Conservation (phyloP, 2,888 invertebrate species). For the Dascillus cervinus region DNA sequence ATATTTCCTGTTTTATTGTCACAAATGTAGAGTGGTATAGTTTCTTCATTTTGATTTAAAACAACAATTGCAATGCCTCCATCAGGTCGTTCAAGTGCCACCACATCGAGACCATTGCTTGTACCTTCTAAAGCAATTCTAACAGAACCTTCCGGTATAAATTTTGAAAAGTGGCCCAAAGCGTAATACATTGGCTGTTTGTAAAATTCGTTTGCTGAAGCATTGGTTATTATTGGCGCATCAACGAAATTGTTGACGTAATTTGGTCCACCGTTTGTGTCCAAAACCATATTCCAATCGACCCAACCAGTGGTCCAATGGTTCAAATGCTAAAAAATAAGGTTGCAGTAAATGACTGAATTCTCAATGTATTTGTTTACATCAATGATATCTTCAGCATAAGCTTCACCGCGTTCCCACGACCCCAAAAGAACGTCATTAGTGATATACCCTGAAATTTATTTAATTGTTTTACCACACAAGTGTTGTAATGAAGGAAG, state of each 20-base stretch:
- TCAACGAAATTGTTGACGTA: slow-evolving; percentile 75
- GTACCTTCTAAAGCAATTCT: slow-evolving; percentile 33
- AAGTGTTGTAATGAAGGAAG: no score
- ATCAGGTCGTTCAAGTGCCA: slow-evolving; percentile 50
- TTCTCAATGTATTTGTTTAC: slow-evolving; percentile 36
- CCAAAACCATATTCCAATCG: slow-evolving; percentile 83
- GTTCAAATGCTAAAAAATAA: slow-evolving; percentile 54
- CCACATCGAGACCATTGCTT: slow-evolving; percentile 34
- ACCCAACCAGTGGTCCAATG: slow-evolving; percentile 77
- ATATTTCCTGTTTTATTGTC: neutral
- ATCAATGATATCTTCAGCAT: slow-evolving; percentile 52
- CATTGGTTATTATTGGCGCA: slow-evolving; percentile 64
- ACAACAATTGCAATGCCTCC: slow-evolving; percentile 45
- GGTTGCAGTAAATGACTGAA: slow-evolving; percentile 1
- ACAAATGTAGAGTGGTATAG: neutral
- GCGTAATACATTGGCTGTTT: slow-evolving; percentile 87
- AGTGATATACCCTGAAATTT: no score
- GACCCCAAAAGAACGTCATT: slow-evolving; percentile 48
- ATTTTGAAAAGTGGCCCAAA: slow-evolving; percentile 67
- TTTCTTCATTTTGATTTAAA: slow-evolving; percentile 50
- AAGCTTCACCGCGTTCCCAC: slow-evolving; percentile 50
- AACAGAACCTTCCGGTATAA: slow-evolving; percentile 55
- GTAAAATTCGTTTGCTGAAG: slow-evolving; percentile 61
- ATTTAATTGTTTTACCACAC: no score
- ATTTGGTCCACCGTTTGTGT: slow-evolving; percentile 71